Percentiles rank a stretch among this genome's conserved stretches.
Evolutionary conservation across 2,113 vertebrate genomes (phyloP).

Genomic region (Nothocercus nigrocapillus): DNA sequence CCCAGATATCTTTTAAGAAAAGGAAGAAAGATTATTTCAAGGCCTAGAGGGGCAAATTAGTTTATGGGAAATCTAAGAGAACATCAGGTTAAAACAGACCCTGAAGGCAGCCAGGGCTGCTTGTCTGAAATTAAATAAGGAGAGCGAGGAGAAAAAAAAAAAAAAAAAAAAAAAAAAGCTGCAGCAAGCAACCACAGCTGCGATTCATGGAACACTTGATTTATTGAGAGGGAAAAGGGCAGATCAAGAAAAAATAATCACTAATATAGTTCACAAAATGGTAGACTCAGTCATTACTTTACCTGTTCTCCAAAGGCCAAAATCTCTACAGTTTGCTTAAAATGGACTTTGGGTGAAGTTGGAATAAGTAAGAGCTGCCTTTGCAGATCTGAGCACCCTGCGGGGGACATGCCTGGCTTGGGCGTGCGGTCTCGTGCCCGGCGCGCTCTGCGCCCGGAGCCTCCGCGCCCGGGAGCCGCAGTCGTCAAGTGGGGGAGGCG

Average conservation of each 20-base stretch:
- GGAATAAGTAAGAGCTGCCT: background rate
- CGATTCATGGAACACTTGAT: background rate
- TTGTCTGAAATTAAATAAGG: background rate
- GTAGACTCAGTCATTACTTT: background rate
- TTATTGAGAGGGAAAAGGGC: background rate
- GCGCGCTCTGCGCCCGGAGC: no score
- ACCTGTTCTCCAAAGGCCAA: background rate
- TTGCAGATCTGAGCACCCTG: no score
- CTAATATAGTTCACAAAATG: background rate
- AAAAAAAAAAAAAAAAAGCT: background rate
- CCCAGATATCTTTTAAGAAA: background rate
- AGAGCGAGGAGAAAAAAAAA: no score
- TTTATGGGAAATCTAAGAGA: background rate
- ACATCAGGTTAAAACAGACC: background rate
- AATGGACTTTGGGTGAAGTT: background rate
- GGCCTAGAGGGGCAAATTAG: accelerated
- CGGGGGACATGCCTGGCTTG: no score
- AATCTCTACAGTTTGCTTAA: accelerated
- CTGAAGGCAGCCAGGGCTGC: background rate
- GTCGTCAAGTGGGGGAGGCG: no score
- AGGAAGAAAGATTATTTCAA: background rate
- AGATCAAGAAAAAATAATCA: background rate
- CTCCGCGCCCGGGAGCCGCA: no score
- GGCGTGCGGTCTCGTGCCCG: no score
- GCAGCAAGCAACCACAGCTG: background rate